These are phyloP conservation scores for Balaeniceps rex DNA, from an alignment of 2,113 vertebrate genomes.

Conservation along the genomic window DNA sequence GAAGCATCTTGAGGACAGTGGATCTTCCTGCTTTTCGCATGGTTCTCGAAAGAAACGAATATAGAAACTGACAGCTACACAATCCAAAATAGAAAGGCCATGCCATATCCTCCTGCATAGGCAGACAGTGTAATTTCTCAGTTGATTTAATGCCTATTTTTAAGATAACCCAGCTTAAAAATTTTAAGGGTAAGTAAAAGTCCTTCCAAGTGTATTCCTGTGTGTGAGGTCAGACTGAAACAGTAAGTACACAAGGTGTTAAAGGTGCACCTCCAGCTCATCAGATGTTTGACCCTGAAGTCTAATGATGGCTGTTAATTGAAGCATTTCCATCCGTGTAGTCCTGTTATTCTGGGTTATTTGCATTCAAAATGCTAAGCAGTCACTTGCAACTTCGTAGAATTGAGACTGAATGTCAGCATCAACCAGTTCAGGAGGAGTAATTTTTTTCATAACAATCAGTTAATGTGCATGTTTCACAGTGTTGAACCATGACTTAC, in stretches of 20 bases:
- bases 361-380: background rate
- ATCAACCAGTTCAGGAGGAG: background rate
- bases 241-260: background rate
- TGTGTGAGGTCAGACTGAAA: background rate
- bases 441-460: background rate
- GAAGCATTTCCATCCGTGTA: background rate
- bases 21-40: background rate
- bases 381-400: background rate
- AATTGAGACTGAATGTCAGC: background rate
- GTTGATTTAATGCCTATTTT: background rate
- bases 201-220: background rate
- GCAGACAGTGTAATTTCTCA: background rate
- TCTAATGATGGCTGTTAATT: background rate
- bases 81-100: rapidly evolving
- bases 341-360: background rate
- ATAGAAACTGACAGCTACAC: background rate
- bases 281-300: background rate
- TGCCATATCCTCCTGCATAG: background rate
- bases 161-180: background rate
- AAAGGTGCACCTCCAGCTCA: background rate
- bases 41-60: background rate
- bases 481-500: background rate
- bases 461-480: background rate
- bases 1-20: background rate
- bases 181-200: background rate